Base-by-base conservation (phyloP, 2,888 invertebrate species). In the Drosophila incognita region DNA sequence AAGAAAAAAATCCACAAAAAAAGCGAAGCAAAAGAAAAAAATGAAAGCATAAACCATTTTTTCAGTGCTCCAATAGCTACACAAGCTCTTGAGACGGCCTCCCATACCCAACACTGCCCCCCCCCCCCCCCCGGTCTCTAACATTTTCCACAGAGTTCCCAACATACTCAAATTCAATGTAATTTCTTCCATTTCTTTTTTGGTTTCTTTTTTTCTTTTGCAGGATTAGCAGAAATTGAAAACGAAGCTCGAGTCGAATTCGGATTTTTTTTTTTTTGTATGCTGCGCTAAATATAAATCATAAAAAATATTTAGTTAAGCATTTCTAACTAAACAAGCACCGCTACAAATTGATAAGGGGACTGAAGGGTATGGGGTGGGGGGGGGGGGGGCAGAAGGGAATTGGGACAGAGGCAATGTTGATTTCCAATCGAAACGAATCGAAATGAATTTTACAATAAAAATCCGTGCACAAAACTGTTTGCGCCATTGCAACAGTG, bases 201-300 rank as follows among this genome's bases (percentile, higher is more conserved):
- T 2, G 48, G 48, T 21, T 27, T 53, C 46, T 49, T 27, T 18
- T 27, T 69, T 59, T 54, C 69, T 61, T 62, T 29, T 29, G 35
- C 72, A 31, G 69, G 87, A 87, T 87, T 87, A 81, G 74, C 62
- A 81, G 61, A 85, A 85, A 85, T 85, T 81, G 84, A 74, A 81
- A 84, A 78, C 48, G 69, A 66, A 72, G 69, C 10, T 24, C 24
- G 59, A 54, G 53, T 33, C 21, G 38, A 40, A 46, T 42, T n/a
- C 27, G 49, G 21, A 4, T 6, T 42, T 38, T 46, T 35, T 46
- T 35, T 46, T 21, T 40, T 40, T 40, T 15, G 7, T 33, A 29
- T 72, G 29, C 48, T 54, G 31, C 58, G 70, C 79, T 61, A 79
- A 76, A 85, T 74, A 75, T 79, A 84, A 86, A 54, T 27, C 21